Conservation (phyloP, 2,113 vertebrate species). For the Pseudois nayaur region DNA sequence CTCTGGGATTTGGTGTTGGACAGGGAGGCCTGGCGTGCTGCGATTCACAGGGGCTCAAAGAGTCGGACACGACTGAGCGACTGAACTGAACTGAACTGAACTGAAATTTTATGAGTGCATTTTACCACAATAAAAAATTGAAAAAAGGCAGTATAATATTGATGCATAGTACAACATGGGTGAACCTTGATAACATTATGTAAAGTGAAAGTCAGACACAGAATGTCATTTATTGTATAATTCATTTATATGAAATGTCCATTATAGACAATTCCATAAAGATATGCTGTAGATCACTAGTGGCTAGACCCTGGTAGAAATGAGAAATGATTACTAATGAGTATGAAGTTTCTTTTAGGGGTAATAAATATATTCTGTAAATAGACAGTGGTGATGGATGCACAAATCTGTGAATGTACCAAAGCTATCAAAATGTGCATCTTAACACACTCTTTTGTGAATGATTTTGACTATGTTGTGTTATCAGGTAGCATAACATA, state of each 20-base stretch:
- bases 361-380: not conserved
- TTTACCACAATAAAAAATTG: not conserved
- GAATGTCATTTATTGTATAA: not conserved
- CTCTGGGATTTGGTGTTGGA: no score
- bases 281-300: not conserved
- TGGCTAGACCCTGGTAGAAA: not conserved
- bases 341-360: not conserved
- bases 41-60: fast-evolving
- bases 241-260: not conserved
- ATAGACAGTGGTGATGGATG: not conserved
- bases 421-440: not conserved
- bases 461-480: not conserved
- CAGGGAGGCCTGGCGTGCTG: no score
- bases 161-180: not conserved
- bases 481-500: not conserved
- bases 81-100: no score
- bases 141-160: not conserved
- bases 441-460: not conserved
- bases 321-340: not conserved
- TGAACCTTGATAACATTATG: not conserved
- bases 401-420: not conserved
- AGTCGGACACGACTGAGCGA: fast-evolving
- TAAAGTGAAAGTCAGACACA: not conserved
- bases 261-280: not conserved
- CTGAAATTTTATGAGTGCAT: not conserved